phyloP scores from a whole-genome alignment of 92 coral and sea anemone species.

The Ricordea florida region DNA sequence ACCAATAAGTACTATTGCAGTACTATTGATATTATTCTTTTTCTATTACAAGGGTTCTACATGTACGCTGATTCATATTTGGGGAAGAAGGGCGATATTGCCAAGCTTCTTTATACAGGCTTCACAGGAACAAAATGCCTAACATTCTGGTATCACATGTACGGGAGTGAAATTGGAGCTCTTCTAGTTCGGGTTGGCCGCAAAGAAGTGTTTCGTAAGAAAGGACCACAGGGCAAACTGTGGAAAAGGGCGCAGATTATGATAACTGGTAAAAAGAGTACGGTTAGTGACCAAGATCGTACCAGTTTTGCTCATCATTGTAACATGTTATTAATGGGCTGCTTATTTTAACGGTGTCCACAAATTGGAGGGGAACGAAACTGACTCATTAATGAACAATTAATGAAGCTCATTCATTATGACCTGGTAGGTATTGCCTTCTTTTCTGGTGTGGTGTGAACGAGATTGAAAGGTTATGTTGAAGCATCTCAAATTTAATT shows the following conservation, averaged over 20 bases:
- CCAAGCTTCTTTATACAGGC: slow-evolving; percentile 6
- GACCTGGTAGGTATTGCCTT: too few relatives aligned
- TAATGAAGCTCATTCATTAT: too few relatives aligned
- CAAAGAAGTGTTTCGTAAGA: background rate
- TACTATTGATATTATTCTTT: background rate
- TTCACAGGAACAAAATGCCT: slow-evolving; percentile 30
- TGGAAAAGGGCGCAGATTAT: slow-evolving; percentile 45
- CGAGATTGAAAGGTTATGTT: too few relatives aligned
- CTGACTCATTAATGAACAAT: too few relatives aligned
- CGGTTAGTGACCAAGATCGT: background rate
- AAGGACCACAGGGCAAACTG: background rate
- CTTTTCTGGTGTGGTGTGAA: too few relatives aligned
- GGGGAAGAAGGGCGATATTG: background rate
- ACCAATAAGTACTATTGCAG: too few relatives aligned
- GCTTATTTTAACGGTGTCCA: too few relatives aligned
- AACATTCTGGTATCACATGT: slow-evolving; percentile 57
- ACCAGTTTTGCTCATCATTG: too few relatives aligned
- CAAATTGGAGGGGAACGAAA: too few relatives aligned
- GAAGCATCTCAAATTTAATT: too few relatives aligned
- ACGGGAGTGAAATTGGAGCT: background rate
- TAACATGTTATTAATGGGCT: too few relatives aligned
- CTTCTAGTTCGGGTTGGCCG: background rate
- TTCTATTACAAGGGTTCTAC: slow-evolving; percentile 10
- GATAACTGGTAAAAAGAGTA: slow-evolving; percentile 6
- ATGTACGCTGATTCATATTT: slow-evolving; percentile 27